Evolutionary conservation across 2,113 vertebrate species (phyloP).

Genomic region (Geothlypis trichas): DNA sequence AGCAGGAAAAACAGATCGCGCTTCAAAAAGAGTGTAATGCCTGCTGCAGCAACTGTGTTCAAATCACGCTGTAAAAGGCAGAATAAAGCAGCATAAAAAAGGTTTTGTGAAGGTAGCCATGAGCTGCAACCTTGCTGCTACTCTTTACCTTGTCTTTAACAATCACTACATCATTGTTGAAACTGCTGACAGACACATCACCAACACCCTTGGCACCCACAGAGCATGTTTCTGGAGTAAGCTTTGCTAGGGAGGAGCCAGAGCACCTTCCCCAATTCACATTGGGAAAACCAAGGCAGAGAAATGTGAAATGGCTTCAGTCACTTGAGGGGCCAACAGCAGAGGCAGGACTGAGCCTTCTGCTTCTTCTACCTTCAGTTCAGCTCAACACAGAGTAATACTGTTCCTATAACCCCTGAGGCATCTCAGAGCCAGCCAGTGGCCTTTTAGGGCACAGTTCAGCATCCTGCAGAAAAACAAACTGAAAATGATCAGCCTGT

Average conservation of each 20-base stretch:
- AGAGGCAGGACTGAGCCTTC: not conserved
- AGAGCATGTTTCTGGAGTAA: not conserved
- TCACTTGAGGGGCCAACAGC: accelerated
- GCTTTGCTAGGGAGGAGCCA: not conserved
- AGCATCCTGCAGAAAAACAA: not conserved
- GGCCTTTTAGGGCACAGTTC: accelerated
- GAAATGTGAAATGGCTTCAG: not conserved
- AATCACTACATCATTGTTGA: not conserved
- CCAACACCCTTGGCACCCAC: accelerated
- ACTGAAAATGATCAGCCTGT: accelerated
- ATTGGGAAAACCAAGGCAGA: accelerated
- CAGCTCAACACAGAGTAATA: not conserved
- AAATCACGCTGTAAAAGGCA: conserved; percentile 14
- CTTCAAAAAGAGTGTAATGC: conserved; percentile 58
- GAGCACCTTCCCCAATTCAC: not conserved
- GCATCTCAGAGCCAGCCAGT: not conserved
- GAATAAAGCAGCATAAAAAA: conserved; percentile 10
- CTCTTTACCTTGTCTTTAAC: not conserved
- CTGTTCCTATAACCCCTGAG: not conserved
- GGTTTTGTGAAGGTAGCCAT: not conserved
- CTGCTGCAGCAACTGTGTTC: not conserved
- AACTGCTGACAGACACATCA: not conserved
- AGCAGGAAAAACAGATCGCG: conserved; percentile 52
- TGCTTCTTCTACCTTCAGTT: not conserved
- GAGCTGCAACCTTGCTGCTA: not conserved